Percentiles rank a stretch among this genome's conserved stretches.
Evolutionary conservation across 2,113 vertebrate genomes (phyloP).

Genomic region (Chaetura pelagica): DNA sequence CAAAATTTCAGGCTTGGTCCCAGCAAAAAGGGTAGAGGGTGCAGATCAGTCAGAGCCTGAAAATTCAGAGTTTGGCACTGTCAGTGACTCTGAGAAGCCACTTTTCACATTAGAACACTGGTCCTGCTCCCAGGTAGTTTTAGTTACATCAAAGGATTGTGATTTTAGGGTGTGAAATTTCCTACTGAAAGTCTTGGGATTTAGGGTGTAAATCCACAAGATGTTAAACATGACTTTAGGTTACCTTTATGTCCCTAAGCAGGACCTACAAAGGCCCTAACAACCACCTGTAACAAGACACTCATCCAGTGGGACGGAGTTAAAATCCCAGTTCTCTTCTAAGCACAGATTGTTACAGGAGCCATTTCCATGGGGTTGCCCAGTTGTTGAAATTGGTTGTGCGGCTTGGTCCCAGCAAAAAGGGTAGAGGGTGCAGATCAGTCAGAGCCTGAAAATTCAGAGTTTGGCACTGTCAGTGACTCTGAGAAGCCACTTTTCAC

Average conservation of each 20-base stretch:
- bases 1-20: neutral
- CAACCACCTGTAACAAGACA: neutral
- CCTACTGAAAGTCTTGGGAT: neutral
- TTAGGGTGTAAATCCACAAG: neutral
- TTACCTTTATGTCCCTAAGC: neutral
- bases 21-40: neutral
- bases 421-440: neutral
- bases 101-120: neutral
- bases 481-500: neutral
- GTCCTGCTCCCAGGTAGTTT: neutral
- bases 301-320: neutral
- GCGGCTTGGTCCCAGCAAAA: neutral
- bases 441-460: neutral
- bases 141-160: neutral
- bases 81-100: neutral
- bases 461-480: neutral
- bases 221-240: neutral
- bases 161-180: neutral
- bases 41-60: neutral
- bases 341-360: accelerated
- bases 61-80: neutral
- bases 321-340: neutral
- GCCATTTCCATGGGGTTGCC: neutral
- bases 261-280: neutral
- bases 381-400: accelerated